Conservation (phyloP, 2,113 vertebrate species). For the Sitta europaea region DNA sequence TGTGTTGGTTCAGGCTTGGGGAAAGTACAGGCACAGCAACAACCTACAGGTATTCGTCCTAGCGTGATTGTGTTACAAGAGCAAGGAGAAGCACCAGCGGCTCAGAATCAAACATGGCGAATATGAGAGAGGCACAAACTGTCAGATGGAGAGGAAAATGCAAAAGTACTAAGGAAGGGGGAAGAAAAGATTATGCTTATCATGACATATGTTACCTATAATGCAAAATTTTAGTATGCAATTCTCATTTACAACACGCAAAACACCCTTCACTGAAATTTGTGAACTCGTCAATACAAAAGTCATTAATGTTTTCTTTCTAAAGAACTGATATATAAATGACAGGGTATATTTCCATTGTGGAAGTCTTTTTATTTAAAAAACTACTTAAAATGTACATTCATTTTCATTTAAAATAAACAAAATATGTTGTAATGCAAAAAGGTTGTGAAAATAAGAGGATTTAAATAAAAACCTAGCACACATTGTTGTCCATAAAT, state of each 20-base stretch:
- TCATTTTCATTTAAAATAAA: conserved; percentile 16
- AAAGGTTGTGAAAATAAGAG: not conserved
- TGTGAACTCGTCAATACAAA: not conserved
- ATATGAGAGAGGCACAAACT: not conserved
- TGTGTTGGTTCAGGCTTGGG: not conserved
- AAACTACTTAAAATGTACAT: not conserved
- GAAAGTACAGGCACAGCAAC: not conserved
- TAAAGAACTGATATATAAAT: not conserved
- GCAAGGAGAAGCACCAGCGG: not conserved
- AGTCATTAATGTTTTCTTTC: not conserved
- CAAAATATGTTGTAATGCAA: not conserved
- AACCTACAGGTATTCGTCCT: not conserved
- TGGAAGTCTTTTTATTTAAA: not conserved
- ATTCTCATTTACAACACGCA: not conserved
- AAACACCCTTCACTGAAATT: not conserved
- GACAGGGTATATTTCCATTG: not conserved
- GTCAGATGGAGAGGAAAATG: not conserved
- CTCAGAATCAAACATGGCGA: accelerated
- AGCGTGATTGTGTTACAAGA: accelerated
- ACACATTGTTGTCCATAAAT: not conserved
- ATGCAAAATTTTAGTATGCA: not conserved
- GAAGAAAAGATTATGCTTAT: not conserved
- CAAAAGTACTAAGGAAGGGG: not conserved
- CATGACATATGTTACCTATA: not conserved
- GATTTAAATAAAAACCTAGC: conserved; percentile 3